Base-by-base conservation (phyloP, 2,888 invertebrate species). In the Thelaira solivaga region DNA sequence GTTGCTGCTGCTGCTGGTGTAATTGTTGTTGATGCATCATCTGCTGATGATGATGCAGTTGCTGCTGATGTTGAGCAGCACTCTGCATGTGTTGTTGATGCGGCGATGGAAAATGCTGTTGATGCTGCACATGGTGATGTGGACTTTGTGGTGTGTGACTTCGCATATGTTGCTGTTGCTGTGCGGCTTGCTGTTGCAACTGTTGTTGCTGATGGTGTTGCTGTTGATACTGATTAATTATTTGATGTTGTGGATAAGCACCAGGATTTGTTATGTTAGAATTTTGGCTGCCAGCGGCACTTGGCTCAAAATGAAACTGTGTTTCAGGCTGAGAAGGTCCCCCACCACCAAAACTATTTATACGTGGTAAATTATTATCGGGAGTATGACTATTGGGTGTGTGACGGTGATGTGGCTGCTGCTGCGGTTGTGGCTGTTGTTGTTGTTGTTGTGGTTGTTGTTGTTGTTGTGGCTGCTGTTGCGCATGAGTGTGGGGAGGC, bases 301-400 rank as follows among this genome's bases (percentile, higher is more conserved):
- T 83, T 47, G 85, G 82, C 77, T 88, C 88, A 68, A 88, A 88
- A 80, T 87, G 88, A 80, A 87, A 88, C 79, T 87, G 87, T 47
- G 84, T 84, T 73, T 88, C 88, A 61, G 82, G 82, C 47, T 78
- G 78, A 16, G 74, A 39, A 1, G 78, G 78, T n/a, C 78, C 76
- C 45, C 82, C 80, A 59, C 82, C 79, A 53, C 77, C 80, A 77
- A 88, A 88, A 72, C 83, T 88, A 74, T 87, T 88, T 77, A 88
- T 84, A 26, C 88, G 86, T 59, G 85, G 85, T 80, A 88, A 75
- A 82, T 86, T 87, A 80, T 83, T 78, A 57, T 88, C 86, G 64
- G 86, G 81, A 45, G 83, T 80, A 80, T 82, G 80, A 67, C 78
- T 81, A 71, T 64, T 87, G 22, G 87, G 84, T 67, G 86, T 84